Evolutionary conservation across 2,888 invertebrate genomes (phyloP).

Genomic region (Epistrophella euchroma): DNA sequence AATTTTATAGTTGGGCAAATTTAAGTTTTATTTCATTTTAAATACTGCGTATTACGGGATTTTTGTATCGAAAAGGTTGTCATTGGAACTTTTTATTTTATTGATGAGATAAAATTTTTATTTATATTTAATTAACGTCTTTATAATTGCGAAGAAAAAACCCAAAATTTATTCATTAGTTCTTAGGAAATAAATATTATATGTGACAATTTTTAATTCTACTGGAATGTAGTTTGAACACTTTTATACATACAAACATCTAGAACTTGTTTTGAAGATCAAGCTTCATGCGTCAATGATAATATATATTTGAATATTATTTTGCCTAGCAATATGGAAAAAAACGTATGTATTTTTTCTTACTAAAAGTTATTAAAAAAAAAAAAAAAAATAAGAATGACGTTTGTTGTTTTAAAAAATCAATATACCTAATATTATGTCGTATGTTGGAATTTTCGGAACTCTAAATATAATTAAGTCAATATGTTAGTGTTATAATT

Average conservation of each 20-base stretch:
- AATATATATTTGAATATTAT: conserved; percentile 17
- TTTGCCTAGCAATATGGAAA: neutral
- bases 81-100: neutral
- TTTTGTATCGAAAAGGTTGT: neutral
- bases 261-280: conserved; percentile 18
- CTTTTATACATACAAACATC: neutral
- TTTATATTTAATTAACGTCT: neutral
- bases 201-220: neutral
- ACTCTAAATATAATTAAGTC: neutral
- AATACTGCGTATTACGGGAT: neutral
- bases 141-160: conserved; percentile 1
- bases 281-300: conserved; percentile 2
- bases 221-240: conserved; percentile 16
- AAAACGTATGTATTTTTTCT: neutral
- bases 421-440: neutral
- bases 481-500: neutral
- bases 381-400: neutral
- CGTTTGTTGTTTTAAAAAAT: neutral
- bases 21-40: neutral
- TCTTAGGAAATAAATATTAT: neutral
- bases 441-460: neutral
- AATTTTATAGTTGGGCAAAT: neutral
- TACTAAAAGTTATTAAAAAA: neutral
- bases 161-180: neutral
- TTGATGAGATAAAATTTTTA: neutral